Percentiles rank a stretch among this genome's conserved stretches.
Evolutionary conservation across 2,888 invertebrate species (phyloP).

Genomic region (Gastrophysa polygoni): DNA sequence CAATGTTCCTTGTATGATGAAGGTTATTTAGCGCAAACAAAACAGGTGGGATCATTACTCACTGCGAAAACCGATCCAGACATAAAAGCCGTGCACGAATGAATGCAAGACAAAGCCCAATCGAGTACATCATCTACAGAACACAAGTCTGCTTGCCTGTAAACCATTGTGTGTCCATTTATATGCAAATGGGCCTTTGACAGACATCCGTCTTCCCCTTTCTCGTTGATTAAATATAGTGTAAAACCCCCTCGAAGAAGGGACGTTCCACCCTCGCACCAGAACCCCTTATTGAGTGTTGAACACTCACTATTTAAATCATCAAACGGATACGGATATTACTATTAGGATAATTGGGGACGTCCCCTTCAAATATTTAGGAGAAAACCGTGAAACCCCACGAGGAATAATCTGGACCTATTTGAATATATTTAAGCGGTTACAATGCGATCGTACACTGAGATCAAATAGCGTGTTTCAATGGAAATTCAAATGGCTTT

Average conservation of each 20-base stretch:
- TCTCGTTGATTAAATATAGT: conserved; percentile 52
- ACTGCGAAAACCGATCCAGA: background rate
- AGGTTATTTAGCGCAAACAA: too few relatives aligned
- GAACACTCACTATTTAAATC: conserved; percentile 50
- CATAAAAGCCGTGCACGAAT: background rate
- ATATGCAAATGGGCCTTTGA: conserved; percentile 54
- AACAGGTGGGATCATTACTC: background rate
- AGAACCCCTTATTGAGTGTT: conserved; percentile 43
- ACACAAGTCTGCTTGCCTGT: conserved; percentile 48
- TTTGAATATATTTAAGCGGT: conserved; percentile 21
- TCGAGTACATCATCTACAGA: conserved; percentile 47
- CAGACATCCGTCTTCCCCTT: conserved; percentile 49
- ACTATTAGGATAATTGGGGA: conserved; percentile 54
- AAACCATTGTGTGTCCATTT: conserved; percentile 55
- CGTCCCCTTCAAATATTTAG: conserved; percentile 39
- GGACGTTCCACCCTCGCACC: conserved; percentile 37
- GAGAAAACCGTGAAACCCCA: conserved; percentile 35
- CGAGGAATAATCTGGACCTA: conserved; percentile 26
- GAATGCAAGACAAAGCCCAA: background rate
- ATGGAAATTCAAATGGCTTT: too few relatives aligned
- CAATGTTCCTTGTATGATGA: too few relatives aligned
- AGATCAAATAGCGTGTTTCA: too few relatives aligned
- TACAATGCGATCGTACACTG: background rate
- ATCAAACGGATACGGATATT: conserved; percentile 56
- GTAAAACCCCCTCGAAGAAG: conserved; percentile 45